These are phyloP conservation scores for Emys orbicularis DNA, from an alignment of 2,797 vertebrate species.

Conservation along the genomic window DNA sequence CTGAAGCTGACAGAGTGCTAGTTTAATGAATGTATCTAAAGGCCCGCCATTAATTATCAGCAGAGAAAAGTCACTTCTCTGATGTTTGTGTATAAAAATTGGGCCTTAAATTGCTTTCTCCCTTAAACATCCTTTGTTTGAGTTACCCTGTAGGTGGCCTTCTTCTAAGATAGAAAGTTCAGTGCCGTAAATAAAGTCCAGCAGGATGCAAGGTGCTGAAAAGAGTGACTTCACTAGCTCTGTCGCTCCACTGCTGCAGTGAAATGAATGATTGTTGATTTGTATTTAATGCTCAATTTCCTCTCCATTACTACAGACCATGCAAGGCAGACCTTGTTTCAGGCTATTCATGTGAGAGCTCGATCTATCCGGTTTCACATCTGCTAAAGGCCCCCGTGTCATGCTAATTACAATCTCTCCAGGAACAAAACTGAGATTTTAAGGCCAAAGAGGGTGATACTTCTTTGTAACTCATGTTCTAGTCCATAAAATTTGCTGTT, in stretches of 20 bases:
- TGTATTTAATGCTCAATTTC: conserved; percentile 85
- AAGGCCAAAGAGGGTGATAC: conserved; percentile 33
- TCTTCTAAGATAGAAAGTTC: conserved; percentile 35
- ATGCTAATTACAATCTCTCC: conserved; percentile 63
- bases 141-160: conserved; percentile 68
- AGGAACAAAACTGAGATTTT: conserved; percentile 42
- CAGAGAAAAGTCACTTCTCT: conserved; percentile 70
- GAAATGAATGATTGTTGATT: conserved; percentile 83
- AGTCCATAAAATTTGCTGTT: neutral
- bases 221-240: conserved; percentile 73
- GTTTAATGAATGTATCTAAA: conserved; percentile 76
- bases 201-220: conserved; percentile 75
- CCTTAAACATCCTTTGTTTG: conserved; percentile 70
- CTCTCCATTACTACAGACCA: conserved; percentile 80
- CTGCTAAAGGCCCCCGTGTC: conserved; percentile 76
- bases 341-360: conserved; percentile 76
- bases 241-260: conserved; percentile 63
- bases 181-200: conserved; percentile 58
- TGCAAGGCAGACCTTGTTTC: conserved; percentile 72
- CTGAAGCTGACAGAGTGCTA: conserved; percentile 39
- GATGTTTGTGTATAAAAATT: conserved; percentile 80
- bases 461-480: conserved; percentile 24
- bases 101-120: conserved; percentile 71
- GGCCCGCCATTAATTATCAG: conserved; percentile 75
- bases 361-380: conserved; percentile 75